Conservation (phyloP, 2,113 vertebrate species). For the Pontoporia blainvillei region DNA sequence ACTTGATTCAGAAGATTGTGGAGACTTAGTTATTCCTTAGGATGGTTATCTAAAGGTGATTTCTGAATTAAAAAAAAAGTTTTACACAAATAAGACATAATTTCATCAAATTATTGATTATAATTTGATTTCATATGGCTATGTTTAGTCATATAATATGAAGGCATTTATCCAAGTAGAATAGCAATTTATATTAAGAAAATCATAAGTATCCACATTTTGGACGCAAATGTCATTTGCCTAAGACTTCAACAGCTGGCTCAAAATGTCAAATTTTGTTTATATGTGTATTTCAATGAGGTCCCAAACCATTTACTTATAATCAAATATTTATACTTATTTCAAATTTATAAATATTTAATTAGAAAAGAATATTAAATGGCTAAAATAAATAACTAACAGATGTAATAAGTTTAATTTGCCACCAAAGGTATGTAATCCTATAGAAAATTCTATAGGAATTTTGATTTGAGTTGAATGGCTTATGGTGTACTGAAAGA, state of each 20-base stretch:
- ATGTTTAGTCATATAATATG: not conserved
- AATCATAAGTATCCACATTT: not conserved
- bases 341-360: not conserved
- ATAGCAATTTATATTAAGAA: not conserved
- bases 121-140: not conserved
- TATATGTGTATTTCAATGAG: not conserved
- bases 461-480: not conserved
- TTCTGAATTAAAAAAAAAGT: not conserved
- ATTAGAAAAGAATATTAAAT: not conserved
- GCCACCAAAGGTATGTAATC: not conserved
- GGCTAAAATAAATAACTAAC: not conserved
- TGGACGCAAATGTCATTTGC: not conserved
- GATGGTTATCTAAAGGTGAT: not conserved
- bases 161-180: not conserved
- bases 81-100: not conserved
- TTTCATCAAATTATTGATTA: not conserved
- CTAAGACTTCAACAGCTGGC: not conserved
- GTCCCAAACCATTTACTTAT: not conserved
- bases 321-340: not conserved
- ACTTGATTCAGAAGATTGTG: slow-evolving; percentile 8
- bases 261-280: not conserved
- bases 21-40: not conserved
- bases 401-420: not conserved
- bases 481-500: not conserved
- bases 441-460: not conserved